These are phyloP conservation scores for Siphlonurus alternatus DNA, from an alignment of 2,888 invertebrate genomes.

Conservation along the genomic window DNA sequence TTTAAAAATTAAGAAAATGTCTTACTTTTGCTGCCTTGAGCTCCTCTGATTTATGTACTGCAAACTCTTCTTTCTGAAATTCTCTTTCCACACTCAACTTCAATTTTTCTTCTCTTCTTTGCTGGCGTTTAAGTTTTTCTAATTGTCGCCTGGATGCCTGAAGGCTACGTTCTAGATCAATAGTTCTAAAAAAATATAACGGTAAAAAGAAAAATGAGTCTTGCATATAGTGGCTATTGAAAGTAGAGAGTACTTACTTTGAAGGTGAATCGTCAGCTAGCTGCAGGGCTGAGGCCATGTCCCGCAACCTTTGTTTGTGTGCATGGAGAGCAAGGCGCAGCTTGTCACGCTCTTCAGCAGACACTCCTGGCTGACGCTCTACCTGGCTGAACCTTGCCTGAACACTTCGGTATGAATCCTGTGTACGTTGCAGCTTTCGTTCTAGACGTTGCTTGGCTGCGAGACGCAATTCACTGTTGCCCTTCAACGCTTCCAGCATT, in stretches of 20 bases:
- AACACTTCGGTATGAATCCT: conserved; percentile 39
- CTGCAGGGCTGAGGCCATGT: conserved; percentile 33
- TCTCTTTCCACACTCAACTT: conserved; percentile 50
- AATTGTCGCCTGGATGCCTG: conserved; percentile 58
- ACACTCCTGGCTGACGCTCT: no score
- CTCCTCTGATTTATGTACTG: no score
- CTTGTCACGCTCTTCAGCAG: conserved; percentile 26
- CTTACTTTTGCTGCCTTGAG: no score
- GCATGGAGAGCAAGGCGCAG: conserved; percentile 29
- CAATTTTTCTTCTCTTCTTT: conserved; percentile 55
- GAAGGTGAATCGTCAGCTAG: conserved; percentile 43
- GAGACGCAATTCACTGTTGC: conserved; percentile 37
- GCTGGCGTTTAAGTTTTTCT: conserved; percentile 52
- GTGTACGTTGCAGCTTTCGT: conserved; percentile 42
- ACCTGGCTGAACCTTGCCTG: conserved; percentile 37
- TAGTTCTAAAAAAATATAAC: conserved; percentile 31
- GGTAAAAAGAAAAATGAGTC: no score
- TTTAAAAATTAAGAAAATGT: no score
- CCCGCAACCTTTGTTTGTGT: conserved; percentile 33
- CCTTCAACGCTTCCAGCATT: conserved; percentile 47
- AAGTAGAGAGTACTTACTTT: conserved; percentile 25
- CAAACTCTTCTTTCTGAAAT: conserved; percentile 47
- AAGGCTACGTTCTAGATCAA: conserved; percentile 53
- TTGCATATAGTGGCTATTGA: neutral
- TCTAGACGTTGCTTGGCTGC: conserved; percentile 40